Base-by-base conservation (phyloP, 1,140 invertebrate genomes). In the Lineus longissimus region DNA sequence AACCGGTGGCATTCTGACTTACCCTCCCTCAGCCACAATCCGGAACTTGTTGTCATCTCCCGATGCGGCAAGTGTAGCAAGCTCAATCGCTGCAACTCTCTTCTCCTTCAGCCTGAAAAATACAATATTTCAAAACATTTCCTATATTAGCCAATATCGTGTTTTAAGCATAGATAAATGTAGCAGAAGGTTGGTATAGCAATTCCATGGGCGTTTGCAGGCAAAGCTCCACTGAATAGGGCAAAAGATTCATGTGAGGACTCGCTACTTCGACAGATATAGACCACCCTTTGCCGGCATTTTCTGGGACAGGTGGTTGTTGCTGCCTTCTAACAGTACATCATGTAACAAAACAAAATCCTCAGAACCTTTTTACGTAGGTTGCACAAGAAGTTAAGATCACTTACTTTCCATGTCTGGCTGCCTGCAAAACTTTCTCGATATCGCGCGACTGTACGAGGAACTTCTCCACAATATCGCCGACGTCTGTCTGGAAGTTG, bases 11-110 rank as follows among this genome's bases (percentile, higher is more conserved):
- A n/a, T n/a, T n/a, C n/a, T n/a, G n/a, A 45, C 74, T 45, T 60
- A 78, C 76, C 77, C 77, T 59, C 74, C 75, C 61, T 78, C 76
- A 15, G 77, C 76, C 9, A 77, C 77, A 61, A 79, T 79, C n/a
- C 72, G 62, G 60, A 78, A 78, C 56, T 79, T 79, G 65, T 79
- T 79, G 64, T 79, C 77, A 64, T 79, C 76, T 45, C 71, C 69
- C 4, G 76, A 73, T n/a, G 77, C 74, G 22, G 77, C 76, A 74
- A 79, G 73, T 9, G 74, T 71, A 7, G 77, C 74, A 61, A 79
- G 63, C 54, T 79, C 77, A 72, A 75, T 75, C 4, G 77, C 76
- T 33, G 77, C 77, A 31, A 69, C 70, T 47, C 76, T 63, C 55
- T 70, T 73, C 45, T 77, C 77, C 61, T 77, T 79, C 22, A 74